A percentile compares a stretch with the other conserved stretches of the same genome.
Conservation (phyloP, 2,797 vertebrate genomes). For the Hoplostethus mediterraneus region DNA sequence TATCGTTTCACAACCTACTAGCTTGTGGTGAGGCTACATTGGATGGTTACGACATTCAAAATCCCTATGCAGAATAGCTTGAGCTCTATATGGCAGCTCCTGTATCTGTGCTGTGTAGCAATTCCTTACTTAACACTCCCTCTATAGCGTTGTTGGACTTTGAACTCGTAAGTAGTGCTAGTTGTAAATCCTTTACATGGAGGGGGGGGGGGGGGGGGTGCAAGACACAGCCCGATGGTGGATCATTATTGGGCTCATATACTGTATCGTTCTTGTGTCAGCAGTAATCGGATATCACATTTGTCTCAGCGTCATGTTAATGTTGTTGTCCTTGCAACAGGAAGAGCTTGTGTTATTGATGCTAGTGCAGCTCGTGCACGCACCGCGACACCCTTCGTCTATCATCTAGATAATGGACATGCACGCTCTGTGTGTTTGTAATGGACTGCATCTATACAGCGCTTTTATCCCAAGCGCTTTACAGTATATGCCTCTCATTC, state of each 20-base stretch:
- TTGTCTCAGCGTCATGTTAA: constrained; percentile 76
- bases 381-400: constrained; percentile 63
- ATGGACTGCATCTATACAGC: too few species aligned
- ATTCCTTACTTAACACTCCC: constrained; percentile 15
- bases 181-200: constrained; percentile 52
- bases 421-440: constrained; percentile 22
- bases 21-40: too few species aligned
- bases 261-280: constrained; percentile 63
- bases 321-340: constrained; percentile 72
- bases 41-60: too few species aligned
- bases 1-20: too few species aligned
- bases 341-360: constrained; percentile 71
- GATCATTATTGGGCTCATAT: constrained; percentile 75
- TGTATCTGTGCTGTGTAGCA: constrained; percentile 15
- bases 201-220: constrained; percentile 19
- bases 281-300: constrained; percentile 69
- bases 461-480: too few species aligned
- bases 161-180: constrained; percentile 40
- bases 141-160: constrained; percentile 30
- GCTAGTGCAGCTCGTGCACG: constrained; percentile 48
- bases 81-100: too few species aligned
- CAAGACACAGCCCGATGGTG: constrained; percentile 57
- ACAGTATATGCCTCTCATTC: too few species aligned
- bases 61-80: too few species aligned
- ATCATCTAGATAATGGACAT: constrained; percentile 70